Conservation (phyloP, 35 echinoderm and acorn worm species). For the Lytechinus pictus region DNA sequence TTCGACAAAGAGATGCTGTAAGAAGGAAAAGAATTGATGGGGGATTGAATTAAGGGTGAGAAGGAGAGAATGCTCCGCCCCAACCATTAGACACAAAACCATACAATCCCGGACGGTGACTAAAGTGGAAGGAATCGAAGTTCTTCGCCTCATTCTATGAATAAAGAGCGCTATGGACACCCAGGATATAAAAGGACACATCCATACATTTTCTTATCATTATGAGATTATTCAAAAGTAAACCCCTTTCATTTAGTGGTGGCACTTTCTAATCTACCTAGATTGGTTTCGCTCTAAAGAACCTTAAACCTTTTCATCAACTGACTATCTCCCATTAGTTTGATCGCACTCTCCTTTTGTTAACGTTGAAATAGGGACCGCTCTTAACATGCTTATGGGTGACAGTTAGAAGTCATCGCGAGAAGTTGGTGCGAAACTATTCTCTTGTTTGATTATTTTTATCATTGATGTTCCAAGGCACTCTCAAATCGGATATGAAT, state of each 20-base stretch:
- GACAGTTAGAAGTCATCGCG: constrained; percentile 41
- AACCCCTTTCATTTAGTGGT: not conserved
- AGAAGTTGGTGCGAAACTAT: not conserved
- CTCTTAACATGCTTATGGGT: not conserved
- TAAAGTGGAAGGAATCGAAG: not conserved
- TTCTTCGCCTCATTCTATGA: not conserved
- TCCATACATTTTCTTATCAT: not conserved
- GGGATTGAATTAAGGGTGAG: not conserved
- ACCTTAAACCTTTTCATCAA: constrained; percentile 24
- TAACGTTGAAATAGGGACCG: constrained; percentile 5
- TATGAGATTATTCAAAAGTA: constrained; percentile 36
- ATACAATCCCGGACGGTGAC: not conserved
- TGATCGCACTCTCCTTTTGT: constrained; percentile 22
- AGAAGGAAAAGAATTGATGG: not conserved
- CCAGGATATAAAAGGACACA: not conserved
- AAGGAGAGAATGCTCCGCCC: constrained; percentile 27
- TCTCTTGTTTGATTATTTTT: not conserved
- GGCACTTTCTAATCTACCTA: constrained; percentile 10
- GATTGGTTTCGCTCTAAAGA: constrained; percentile 33
- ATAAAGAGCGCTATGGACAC: not conserved
- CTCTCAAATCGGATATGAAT: not conserved
- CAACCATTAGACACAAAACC: constrained; percentile 29
- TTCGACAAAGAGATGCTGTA: constrained; percentile 15
- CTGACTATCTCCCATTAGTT: constrained; percentile 31
- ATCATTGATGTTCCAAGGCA: not conserved